phyloP scores from a whole-genome alignment of 2,888 invertebrate species.

The Ceriagrion tenellum region DNA sequence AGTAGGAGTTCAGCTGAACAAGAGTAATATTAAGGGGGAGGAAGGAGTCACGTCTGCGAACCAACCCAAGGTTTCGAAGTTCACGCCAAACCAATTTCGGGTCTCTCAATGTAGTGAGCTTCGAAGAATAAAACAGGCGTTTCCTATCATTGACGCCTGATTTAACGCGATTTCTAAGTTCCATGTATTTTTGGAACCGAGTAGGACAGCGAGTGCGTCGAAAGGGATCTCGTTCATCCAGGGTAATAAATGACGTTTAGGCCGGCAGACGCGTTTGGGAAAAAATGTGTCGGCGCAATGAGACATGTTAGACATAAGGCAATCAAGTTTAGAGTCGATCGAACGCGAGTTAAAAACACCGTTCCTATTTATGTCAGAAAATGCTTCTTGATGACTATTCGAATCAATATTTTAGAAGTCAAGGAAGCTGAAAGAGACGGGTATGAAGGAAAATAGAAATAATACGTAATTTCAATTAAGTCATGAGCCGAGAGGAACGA shows the following conservation, averaged over 20 bases:
- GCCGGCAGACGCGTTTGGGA: neutral
- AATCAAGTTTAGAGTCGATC: neutral
- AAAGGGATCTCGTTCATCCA: neutral
- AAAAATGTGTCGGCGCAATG: neutral
- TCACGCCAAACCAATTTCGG: too few species aligned
- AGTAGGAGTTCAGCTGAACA: neutral
- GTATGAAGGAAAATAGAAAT: neutral
- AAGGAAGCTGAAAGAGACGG: neutral
- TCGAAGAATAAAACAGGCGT: too few species aligned
- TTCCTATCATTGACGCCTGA: neutral
- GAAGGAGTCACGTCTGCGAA: neutral
- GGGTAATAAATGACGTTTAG: neutral
- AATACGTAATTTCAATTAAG: neutral
- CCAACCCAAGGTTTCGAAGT: too few species aligned
- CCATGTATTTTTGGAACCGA: neutral
- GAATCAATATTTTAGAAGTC: neutral
- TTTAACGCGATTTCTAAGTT: neutral
- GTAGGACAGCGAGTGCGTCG: neutral
- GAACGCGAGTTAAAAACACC: neutral
- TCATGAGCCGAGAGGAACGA: neutral
- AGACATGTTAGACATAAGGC: neutral
- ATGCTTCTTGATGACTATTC: neutral
- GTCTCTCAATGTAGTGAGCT: too few species aligned
- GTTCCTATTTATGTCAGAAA: neutral
- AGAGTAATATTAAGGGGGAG: neutral